Evolutionary conservation across 2,113 vertebrate species (phyloP).

Genomic region (Noctilio leporinus): DNA sequence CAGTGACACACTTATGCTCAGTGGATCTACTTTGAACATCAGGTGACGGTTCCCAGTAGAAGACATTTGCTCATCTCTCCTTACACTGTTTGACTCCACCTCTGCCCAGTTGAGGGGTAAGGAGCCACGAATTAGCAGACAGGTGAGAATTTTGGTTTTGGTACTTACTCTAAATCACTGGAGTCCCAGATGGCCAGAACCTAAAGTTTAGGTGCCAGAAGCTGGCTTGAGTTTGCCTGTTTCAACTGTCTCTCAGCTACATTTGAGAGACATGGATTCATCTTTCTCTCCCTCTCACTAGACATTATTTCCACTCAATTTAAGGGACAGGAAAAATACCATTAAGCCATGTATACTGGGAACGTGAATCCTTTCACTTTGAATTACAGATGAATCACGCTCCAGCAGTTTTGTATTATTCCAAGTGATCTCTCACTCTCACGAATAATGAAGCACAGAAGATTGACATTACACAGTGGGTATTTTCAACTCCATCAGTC

Average conservation of each 20-base stretch:
- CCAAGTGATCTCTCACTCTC: constrained; percentile 13
- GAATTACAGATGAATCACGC: constrained; percentile 33
- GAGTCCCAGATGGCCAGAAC: not conserved
- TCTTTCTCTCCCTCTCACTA: not conserved
- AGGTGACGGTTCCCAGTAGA: not conserved
- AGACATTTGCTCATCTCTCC: not conserved
- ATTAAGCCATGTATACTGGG: not conserved
- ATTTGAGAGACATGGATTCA: not conserved
- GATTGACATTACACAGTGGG: not conserved
- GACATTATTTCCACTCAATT: constrained; percentile 34
- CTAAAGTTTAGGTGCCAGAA: not conserved
- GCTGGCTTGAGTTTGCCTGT: not conserved
- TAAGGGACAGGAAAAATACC: constrained; percentile 26
- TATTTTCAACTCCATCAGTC: constrained; percentile 1
- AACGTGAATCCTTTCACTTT: not conserved
- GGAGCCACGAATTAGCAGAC: not conserved
- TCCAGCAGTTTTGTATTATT: constrained; percentile 10
- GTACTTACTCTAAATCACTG: not conserved
- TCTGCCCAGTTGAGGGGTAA: not conserved
- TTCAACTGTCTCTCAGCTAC: not conserved
- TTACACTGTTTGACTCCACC: not conserved
- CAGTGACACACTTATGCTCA: not conserved
- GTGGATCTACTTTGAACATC: not conserved
- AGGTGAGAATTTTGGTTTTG: not conserved
- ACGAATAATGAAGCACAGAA: constrained; percentile 21